Percentiles rank a stretch among this genome's conserved stretches.
phyloP scores from a whole-genome alignment of 2,888 invertebrate species.

The Tridacna crocea region DNA sequence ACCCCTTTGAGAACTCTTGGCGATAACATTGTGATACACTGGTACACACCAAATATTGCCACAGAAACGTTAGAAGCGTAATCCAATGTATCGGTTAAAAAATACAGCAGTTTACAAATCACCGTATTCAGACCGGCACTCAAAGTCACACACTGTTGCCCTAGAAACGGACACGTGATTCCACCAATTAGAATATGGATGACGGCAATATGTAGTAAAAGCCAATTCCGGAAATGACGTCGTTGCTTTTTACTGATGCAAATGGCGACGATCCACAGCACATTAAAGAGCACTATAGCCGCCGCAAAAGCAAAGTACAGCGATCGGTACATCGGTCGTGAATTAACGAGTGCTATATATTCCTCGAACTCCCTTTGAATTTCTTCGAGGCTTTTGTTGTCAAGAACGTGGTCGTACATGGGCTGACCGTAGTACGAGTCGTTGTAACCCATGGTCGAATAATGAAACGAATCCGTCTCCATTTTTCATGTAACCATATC shows the following conservation, averaged over 20 bases:
- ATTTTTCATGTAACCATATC: not conserved
- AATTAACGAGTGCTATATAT: not conserved
- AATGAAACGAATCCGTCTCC: not conserved
- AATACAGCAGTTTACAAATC: constrained; percentile 50
- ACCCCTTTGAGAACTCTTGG: constrained; percentile 52
- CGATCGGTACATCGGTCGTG: constrained; percentile 32
- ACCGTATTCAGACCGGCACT: constrained; percentile 34
- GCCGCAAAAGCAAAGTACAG: constrained; percentile 48
- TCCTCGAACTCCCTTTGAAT: not conserved
- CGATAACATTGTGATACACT: constrained; percentile 47
- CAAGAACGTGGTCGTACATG: not conserved
- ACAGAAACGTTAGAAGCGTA: constrained; percentile 57
- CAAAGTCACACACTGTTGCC: constrained; percentile 33
- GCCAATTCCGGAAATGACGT: constrained; percentile 59
- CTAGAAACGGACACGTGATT: constrained; percentile 50
- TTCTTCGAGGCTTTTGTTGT: not conserved
- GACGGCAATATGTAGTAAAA: constrained; percentile 49
- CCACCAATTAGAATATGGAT: constrained; percentile 55
- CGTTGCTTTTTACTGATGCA: constrained; percentile 46
- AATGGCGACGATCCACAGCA: constrained; percentile 35
- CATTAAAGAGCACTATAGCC: constrained; percentile 41
- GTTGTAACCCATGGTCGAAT: not conserved
- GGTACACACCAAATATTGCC: constrained; percentile 54
- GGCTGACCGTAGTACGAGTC: not conserved
- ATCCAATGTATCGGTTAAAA: constrained; percentile 41